Evolutionary conservation across 2,888 invertebrate genomes (phyloP), one percentile per base, ranked within the genome.

Genomic region (Glyphotaelius pellucidus): DNA sequence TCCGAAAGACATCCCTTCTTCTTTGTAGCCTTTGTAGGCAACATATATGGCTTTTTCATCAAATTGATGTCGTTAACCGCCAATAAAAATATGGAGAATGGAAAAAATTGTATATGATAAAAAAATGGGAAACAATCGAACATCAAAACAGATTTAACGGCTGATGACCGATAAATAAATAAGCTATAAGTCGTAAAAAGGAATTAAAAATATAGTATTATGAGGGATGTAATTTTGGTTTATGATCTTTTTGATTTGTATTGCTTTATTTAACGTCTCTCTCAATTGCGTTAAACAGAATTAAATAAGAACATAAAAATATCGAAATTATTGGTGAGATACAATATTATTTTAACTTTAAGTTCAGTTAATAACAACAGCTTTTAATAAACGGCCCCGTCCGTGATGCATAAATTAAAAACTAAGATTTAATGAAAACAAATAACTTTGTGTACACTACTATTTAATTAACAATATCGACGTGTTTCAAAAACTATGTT

Each of bases 11-110:
- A 87, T 88, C 90, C 90, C 90, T 90, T 35, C 79, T 67, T 91
- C 89, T 92, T 91, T 93, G 92, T 91, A 89, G 92, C 67, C 32
- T 30, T 47, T 86, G 89, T 80, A 90, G 86, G 83, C 85, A 89
- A 83, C 88, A 91, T 91, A 90, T 92, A 93, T 92, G 93, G 93
- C 52, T 93, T 92, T 93, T 93, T 93, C 91, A 93, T 93, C 92
- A 93, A 93, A 93, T 93, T 93, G 92, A 91, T 91, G 90, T 93
- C 93, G 92, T 93, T 92, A 93, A 91, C 92, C 92, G 87, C 42
- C 93, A 79, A 93, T 93, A 93, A 93, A 93, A 93, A 84, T 84
- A 90, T 83, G 90, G 88, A 92, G 91, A 47, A 80, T 85, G 32
- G 47, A 89, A 91, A 91, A 92, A 84, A 90, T 31, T 91, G 89